Evolutionary conservation across 2,113 vertebrate species (phyloP).

Genomic region (Nanorana parkeri): DNA sequence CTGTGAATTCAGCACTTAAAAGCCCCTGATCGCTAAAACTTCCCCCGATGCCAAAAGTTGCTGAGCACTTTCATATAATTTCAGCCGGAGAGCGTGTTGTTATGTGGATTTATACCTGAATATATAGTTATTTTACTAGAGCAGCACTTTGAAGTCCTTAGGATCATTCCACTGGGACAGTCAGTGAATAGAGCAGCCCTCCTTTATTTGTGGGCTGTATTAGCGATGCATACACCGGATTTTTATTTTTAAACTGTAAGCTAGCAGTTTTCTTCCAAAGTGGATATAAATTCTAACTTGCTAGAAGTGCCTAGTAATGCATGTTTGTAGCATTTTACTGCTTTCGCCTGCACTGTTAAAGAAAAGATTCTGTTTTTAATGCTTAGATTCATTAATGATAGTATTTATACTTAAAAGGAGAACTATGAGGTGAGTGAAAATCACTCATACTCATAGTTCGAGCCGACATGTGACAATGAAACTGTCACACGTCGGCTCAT

Average conservation of each 20-base stretch:
- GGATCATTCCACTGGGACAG: not conserved
- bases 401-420: no score
- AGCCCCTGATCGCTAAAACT: conserved; percentile 1
- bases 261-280: conserved; percentile 8
- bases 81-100: not conserved
- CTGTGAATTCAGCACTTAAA: not conserved
- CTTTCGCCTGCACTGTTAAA: not conserved
- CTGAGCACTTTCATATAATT: not conserved
- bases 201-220: conserved; percentile 20
- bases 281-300: not conserved
- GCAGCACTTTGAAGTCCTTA: conserved; percentile 10
- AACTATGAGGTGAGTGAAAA: no score
- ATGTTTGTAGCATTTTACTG: not conserved
- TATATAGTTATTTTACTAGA: conserved; percentile 17
- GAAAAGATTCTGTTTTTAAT: not conserved
- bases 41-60: not conserved
- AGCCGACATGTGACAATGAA: no score
- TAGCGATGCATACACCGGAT: not conserved
- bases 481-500: no score
- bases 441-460: no score
- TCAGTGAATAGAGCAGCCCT: not conserved
- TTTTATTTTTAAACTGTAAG: conserved; percentile 13
- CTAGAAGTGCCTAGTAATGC: not conserved
- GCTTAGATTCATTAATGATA: no score
- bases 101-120: conserved; percentile 26